Percentiles rank a stretch among this genome's conserved stretches.
Evolutionary conservation across 2,113 vertebrate species (phyloP).

Genomic region (Raja brachyura): DNA sequence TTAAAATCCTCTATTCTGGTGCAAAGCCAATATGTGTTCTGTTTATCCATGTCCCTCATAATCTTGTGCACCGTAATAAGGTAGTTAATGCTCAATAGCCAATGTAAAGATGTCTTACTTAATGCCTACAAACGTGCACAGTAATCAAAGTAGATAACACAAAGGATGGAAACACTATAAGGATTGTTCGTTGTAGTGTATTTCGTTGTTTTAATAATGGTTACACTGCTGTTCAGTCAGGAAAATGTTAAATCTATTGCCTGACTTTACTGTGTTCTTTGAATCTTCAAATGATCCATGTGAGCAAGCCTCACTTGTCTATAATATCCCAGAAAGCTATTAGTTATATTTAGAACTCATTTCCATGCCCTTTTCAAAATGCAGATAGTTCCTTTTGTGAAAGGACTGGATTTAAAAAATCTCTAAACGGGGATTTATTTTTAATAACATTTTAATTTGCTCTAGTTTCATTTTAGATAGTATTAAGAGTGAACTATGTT

Average conservation of each 20-base stretch:
- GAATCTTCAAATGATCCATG: not conserved
- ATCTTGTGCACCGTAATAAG: too few relatives aligned
- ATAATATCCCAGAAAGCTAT: not conserved
- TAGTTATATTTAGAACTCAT: constrained; percentile 15
- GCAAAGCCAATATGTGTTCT: too few relatives aligned
- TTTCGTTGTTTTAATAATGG: not conserved
- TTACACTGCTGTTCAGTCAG: not conserved
- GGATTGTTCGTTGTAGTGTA: not conserved
- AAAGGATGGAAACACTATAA: not conserved
- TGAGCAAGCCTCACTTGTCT: not conserved
- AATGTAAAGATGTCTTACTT: not conserved
- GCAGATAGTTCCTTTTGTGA: not conserved
- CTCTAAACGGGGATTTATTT: constrained; percentile 3
- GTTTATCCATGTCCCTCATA: too few relatives aligned
- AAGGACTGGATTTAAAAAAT: not conserved
- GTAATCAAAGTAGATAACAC: not conserved
- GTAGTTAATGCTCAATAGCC: not conserved
- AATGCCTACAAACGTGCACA: not conserved
- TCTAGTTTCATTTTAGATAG: constrained; percentile 17
- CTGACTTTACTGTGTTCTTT: not conserved
- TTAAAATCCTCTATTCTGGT: too few relatives aligned
- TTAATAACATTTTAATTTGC: constrained; percentile 7
- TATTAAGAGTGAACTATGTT: not conserved
- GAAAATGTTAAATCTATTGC: not conserved
- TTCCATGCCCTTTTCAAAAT: not conserved